Evolutionary conservation across 1,140 invertebrate species (phyloP).

Genomic region (Scaptomyza montana): DNA sequence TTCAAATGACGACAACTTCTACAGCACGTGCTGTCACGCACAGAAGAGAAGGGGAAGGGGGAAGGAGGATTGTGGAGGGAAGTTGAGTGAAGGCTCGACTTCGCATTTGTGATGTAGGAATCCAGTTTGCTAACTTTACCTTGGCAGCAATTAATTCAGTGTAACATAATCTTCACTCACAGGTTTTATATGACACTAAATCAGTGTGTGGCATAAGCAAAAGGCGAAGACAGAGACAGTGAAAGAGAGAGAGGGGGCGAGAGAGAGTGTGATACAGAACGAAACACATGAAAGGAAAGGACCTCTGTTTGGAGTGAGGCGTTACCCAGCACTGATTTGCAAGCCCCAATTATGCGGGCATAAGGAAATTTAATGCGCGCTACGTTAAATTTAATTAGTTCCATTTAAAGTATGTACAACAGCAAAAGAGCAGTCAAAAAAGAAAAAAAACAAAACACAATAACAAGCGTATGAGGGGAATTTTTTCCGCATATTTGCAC

Average conservation of each 20-base stretch:
- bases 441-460: conserved; percentile 29
- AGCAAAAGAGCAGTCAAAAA: not conserved
- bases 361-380: conserved; percentile 69
- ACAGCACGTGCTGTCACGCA: conserved; percentile 71
- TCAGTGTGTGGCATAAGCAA: conserved; percentile 60
- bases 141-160: conserved; percentile 78
- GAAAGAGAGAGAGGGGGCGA: not conserved
- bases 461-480: conserved; percentile 36
- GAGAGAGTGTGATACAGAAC: not conserved
- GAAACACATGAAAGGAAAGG: not conserved
- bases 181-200: conserved; percentile 81
- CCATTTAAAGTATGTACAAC: conserved; percentile 65
- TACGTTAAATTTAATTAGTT: conserved; percentile 75
- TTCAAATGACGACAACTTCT: conserved; percentile 30
- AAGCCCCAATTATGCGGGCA: conserved; percentile 34
- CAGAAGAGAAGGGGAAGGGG: not conserved
- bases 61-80: not conserved
- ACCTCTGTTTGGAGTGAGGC: conserved; percentile 15
- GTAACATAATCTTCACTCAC: conserved; percentile 82
- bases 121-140: conserved; percentile 66
- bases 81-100: conserved; percentile 3
- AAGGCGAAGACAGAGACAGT: not conserved
- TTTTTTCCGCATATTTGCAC: conserved; percentile 78
- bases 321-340: conserved; percentile 30
- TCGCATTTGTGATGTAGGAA: conserved; percentile 13